Base-by-base conservation (phyloP, 2,888 invertebrate species). In the Autographa pulchrina region DNA sequence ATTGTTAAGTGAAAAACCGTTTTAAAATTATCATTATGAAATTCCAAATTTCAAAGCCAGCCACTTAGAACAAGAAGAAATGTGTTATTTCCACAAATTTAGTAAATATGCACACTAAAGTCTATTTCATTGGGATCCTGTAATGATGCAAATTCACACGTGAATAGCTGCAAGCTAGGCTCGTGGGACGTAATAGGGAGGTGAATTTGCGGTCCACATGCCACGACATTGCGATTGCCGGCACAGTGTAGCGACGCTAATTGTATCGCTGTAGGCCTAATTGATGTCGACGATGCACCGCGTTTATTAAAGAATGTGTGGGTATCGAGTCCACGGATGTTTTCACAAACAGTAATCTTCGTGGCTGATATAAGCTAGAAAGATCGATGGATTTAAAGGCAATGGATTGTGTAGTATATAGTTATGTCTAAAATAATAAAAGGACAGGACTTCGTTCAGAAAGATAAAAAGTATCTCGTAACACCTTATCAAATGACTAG, bases 301-400 rank as follows among this genome's bases (percentile, higher is more conserved):
- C 68, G 66, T 43, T 79, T 77, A 68, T 64, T 8, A 18, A 68
- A 62, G 79, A 78, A 79, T 79, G 74, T 79, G 74, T 71, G 20
- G 32, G 65, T 63, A 67, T 77, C 59, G 52, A 61, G 43, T 41
- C 61, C 32, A 66, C 56, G 60, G 54, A 70, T 77, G 65, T 77
- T 70, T 79, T 61, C 56, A 65, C 62, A 65, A 77, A 66, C 20
- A 32, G 60, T 59, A 41, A 25, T 54, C 32, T 77, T 72, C 52
- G 60, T 62, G 43, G 41, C 41, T 64, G 48, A 68, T 65, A 78
- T 77, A 65, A 38, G 67, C 48, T 61, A 48, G 7, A 41, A 65
- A 65, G 48, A 76, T 75, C 18, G 16, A 18, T 63, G 65, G 4
- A 62, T 54, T 72, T 72, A 35, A 61, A 76, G 68, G 43, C 38